phyloP scores from a whole-genome alignment of 2,797 vertebrate species.

The Sebastes nivosus region DNA sequence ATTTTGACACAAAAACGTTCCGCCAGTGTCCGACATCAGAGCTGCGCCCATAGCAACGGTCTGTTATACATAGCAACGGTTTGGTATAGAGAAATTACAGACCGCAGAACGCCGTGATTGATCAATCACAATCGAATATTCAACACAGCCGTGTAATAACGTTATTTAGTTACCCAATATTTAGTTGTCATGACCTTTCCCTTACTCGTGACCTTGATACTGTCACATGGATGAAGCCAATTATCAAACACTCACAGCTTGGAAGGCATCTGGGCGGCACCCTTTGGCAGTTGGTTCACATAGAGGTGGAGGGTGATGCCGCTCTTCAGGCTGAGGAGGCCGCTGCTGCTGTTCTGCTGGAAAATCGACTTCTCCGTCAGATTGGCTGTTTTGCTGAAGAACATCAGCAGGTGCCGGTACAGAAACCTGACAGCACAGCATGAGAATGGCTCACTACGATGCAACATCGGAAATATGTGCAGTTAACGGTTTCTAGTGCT shows the following conservation, averaged over 20 bases:
- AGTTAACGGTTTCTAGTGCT: background rate
- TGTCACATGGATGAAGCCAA: background rate
- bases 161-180: too few relatives aligned
- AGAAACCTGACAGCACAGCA: conserved; percentile 86
- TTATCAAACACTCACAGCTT: conserved; percentile 82
- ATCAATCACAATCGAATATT: too few relatives aligned
- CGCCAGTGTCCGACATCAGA: too few relatives aligned
- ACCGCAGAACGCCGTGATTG: too few relatives aligned
- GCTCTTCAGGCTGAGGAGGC: conserved; percentile 88
- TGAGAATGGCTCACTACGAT: background rate
- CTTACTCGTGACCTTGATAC: background rate
- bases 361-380: conserved; percentile 90
- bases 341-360: conserved; percentile 79
- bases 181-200: background rate
- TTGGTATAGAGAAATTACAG: too few relatives aligned
- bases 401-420: conserved; percentile 92
- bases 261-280: conserved; percentile 87
- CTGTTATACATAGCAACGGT: too few relatives aligned
- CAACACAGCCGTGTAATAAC: too few relatives aligned
- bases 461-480: background rate
- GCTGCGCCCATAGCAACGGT: too few relatives aligned
- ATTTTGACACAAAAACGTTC: too few relatives aligned
- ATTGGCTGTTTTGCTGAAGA: conserved; percentile 86
- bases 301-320: conserved; percentile 88
- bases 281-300: conserved; percentile 93